phyloP scores from a whole-genome alignment of 2,113 vertebrate genomes.

The Kryptolebias marmoratus region DNA sequence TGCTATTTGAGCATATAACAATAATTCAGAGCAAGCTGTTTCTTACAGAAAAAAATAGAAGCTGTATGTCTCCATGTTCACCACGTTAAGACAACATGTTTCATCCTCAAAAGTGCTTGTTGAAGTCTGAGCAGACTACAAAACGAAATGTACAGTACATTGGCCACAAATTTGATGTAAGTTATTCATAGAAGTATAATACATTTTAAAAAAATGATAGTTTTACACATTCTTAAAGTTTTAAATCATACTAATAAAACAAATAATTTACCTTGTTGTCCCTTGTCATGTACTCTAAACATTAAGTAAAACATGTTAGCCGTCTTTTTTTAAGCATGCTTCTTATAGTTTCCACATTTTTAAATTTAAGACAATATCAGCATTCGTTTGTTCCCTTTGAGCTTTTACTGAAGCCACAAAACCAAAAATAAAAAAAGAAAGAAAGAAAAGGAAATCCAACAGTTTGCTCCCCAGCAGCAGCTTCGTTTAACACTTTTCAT shows the following conservation, averaged over 20 bases:
- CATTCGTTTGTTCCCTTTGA: constrained; percentile 45
- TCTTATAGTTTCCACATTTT: constrained; percentile 26
- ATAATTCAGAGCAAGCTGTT: constrained; percentile 63
- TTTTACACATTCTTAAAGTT: constrained; percentile 61
- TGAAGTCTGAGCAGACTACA: constrained; percentile 70
- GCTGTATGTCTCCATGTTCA: constrained; percentile 62
- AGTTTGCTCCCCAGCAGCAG: constrained; percentile 24
- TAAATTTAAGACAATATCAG: constrained; percentile 33
- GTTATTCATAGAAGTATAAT: constrained; percentile 71
- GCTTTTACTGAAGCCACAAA: constrained; percentile 15
- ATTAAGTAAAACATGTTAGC: constrained; percentile 18
- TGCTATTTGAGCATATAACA: constrained; percentile 61
- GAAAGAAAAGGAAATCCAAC: background rate
- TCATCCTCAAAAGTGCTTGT: constrained; percentile 74
- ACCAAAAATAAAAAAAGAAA: constrained; percentile 24
- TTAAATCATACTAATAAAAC: constrained; percentile 60
- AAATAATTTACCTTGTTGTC: constrained; percentile 52
- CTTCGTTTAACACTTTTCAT: constrained; percentile 33
- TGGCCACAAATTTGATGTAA: constrained; percentile 69
- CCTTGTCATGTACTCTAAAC: constrained; percentile 36
- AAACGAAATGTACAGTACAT: constrained; percentile 74
- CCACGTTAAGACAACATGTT: constrained; percentile 71
- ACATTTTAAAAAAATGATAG: constrained; percentile 56
- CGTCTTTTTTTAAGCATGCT: constrained; percentile 31
- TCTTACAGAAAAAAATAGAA: constrained; percentile 66